These are phyloP conservation scores for Promerops cafer DNA, from an alignment of 2,113 vertebrate genomes.

Conservation along the genomic window DNA sequence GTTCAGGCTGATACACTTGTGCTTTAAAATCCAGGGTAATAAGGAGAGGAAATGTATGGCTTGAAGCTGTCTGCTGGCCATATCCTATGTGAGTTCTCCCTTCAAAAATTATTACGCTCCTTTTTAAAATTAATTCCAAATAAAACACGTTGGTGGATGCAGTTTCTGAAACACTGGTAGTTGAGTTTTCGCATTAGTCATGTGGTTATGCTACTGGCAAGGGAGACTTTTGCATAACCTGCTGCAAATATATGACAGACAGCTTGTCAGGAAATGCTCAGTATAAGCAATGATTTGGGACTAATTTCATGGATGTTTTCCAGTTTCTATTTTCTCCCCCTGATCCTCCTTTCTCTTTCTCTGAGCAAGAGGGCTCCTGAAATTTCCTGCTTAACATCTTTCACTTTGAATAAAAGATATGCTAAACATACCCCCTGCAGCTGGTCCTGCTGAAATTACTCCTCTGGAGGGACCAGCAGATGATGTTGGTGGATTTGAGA, in stretches of 20 bases:
- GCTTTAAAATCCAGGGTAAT: neutral
- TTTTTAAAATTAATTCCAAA: slow-evolving; percentile 19
- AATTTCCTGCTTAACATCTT: slow-evolving; percentile 92
- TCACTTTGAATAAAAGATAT: slow-evolving; percentile 91
- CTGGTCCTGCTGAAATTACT: slow-evolving; percentile 84
- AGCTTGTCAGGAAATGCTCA: slow-evolving; percentile 71
- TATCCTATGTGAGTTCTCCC: neutral
- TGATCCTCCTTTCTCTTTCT: slow-evolving; percentile 67
- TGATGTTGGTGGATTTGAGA: slow-evolving; percentile 80
- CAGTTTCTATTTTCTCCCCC: slow-evolving; percentile 68
- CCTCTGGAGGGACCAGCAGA: slow-evolving; percentile 78
- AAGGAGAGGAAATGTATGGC: neutral
- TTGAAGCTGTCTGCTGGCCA: neutral
- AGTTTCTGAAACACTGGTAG: neutral
- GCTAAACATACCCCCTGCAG: slow-evolving; percentile 87
- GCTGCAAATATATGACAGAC: slow-evolving; percentile 61
- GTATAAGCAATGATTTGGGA: slow-evolving; percentile 73
- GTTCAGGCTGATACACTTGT: neutral
- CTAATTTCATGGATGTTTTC: slow-evolving; percentile 84
- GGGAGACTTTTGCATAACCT: slow-evolving; percentile 43
- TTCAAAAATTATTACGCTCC: neutral
- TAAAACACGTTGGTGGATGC: neutral
- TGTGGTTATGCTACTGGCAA: slow-evolving; percentile 21
- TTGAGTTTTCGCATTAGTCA: neutral
- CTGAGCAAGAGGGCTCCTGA: slow-evolving; percentile 83